These are phyloP conservation scores for Smithornis capensis DNA, from an alignment of 2,113 vertebrate genomes.

Conservation along the genomic window DNA sequence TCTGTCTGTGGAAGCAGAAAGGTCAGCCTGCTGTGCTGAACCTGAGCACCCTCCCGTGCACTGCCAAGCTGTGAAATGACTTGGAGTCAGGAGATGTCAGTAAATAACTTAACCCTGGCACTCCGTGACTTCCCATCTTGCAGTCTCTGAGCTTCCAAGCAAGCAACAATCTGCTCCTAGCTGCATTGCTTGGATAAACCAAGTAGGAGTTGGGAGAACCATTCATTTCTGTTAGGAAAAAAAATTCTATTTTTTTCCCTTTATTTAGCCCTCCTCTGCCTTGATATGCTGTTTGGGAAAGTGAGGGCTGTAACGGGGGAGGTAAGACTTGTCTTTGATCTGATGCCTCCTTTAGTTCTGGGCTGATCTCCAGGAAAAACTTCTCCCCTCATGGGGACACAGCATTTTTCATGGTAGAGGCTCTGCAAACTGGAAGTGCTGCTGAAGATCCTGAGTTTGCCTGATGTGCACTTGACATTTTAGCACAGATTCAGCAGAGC, in stretches of 20 bases:
- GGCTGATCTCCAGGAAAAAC: slow-evolving; percentile 23
- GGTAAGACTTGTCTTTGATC: slow-evolving; percentile 43
- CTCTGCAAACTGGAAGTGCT: not conserved
- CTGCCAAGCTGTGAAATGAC: not conserved
- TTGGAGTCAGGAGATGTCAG: not conserved
- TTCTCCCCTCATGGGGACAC: not conserved
- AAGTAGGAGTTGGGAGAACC: not conserved
- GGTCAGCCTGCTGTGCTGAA: not conserved
- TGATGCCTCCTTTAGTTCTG: not conserved
- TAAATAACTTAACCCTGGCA: not conserved
- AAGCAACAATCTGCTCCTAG: not conserved
- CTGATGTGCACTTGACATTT: not conserved
- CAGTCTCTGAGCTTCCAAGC: not conserved
- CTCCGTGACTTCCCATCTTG: not conserved
- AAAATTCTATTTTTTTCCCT: not conserved
- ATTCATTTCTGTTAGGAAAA: not conserved
- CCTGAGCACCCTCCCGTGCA: not conserved
- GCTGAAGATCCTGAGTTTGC: not conserved
- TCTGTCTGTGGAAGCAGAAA: not conserved
- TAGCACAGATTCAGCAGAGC: not conserved
- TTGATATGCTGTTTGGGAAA: slow-evolving; percentile 15
- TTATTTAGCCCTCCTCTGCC: not conserved
- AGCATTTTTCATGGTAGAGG: not conserved
- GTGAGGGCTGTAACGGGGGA: not conserved
- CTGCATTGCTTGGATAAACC: not conserved